Evolutionary conservation across 2,797 vertebrate genomes (phyloP).

Genomic region (Notoglanidium macrostoma): DNA sequence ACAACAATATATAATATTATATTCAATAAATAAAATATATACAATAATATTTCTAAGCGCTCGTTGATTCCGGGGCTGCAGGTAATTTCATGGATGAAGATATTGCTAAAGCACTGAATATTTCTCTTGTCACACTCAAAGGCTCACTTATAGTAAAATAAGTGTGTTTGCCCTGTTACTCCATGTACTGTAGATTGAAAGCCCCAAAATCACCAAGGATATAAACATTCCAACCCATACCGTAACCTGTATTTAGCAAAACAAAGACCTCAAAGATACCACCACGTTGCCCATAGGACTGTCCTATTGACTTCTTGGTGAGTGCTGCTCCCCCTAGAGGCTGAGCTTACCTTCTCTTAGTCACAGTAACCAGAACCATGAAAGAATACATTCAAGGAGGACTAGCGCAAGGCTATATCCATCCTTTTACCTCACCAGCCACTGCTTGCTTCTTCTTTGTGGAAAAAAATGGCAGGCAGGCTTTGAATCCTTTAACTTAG

Average conservation of each 20-base stretch:
- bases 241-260: neutral
- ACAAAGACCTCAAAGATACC: neutral
- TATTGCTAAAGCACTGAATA: neutral
- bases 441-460: neutral
- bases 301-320: neutral
- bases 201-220: neutral
- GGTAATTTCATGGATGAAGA: neutral
- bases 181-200: neutral
- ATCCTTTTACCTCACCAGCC: neutral
- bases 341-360: neutral
- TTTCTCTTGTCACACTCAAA: neutral
- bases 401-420: neutral
- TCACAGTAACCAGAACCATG: neutral
- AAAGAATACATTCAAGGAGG: neutral
- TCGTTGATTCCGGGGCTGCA: neutral
- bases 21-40: no score
- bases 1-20: neutral
- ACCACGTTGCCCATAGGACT: no score
- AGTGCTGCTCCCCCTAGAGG: neutral
- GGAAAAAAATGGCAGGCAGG: neutral
- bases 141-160: neutral
- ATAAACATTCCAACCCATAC: neutral
- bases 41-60: neutral
- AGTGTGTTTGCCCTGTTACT: neutral
- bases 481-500: neutral